phyloP scores from a whole-genome alignment of 92 coral and sea anemone genomes.

The Blastomussa wellsi region DNA sequence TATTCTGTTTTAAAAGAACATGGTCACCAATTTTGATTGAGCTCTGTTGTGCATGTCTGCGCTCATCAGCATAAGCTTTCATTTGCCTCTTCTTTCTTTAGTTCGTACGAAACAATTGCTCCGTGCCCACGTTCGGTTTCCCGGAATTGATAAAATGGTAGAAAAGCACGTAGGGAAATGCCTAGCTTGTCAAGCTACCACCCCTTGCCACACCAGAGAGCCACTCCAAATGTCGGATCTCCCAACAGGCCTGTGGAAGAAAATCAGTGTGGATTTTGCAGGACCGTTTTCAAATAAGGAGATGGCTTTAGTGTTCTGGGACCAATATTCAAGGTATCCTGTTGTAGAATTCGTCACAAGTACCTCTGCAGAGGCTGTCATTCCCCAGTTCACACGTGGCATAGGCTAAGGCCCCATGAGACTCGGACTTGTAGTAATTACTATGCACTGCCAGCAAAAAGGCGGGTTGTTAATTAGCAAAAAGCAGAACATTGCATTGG shows the following conservation, averaged over 20 bases:
- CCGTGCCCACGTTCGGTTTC: background rate
- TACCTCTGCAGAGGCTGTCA: slow-evolving; percentile 24
- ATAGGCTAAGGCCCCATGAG: too few species aligned
- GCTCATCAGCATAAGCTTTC: too few species aligned
- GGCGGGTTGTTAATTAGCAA: too few species aligned
- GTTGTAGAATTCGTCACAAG: slow-evolving; percentile 36
- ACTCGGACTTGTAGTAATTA: too few species aligned
- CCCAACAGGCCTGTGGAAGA: slow-evolving; percentile 12
- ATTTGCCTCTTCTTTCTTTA: too few species aligned
- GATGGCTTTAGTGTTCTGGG: slow-evolving; percentile 22
- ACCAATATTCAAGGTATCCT: slow-evolving; percentile 15
- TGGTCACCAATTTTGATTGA: too few species aligned
- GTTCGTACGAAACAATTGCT: too few species aligned
- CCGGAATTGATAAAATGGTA: slow-evolving; percentile 7
- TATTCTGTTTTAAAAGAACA: too few species aligned
- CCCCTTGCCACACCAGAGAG: slow-evolving; percentile 20
- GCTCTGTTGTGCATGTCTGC: too few species aligned
- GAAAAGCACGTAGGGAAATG: slow-evolving; percentile 2
- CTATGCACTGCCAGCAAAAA: too few species aligned
- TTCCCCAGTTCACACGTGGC: slow-evolving; percentile 18
- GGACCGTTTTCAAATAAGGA: too few species aligned
- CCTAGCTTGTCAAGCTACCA: slow-evolving; percentile 14
- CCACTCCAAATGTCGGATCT: slow-evolving; percentile 14
- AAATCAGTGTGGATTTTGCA: slow-evolving; percentile 30
- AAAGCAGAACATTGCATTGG: too few species aligned